These are phyloP conservation scores for Agrilus mali DNA, from an alignment of 2,888 invertebrate species.

Conservation along the genomic window DNA sequence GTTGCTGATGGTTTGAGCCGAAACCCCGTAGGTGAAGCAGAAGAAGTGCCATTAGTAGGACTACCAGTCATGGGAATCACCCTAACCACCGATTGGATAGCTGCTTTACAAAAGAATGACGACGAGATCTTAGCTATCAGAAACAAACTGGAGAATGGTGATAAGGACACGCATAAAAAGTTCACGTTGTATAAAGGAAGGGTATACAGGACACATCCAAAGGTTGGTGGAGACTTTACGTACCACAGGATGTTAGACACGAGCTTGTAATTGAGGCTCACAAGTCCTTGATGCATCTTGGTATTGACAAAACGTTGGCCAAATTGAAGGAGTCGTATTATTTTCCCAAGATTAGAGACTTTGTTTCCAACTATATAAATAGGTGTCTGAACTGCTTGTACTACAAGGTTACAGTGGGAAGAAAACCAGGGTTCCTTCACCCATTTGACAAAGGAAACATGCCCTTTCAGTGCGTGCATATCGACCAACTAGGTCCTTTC, in stretches of 20 bases:
- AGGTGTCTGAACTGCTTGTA: slow-evolving; percentile 21
- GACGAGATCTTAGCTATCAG: slow-evolving; percentile 1
- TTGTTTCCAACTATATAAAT: slow-evolving; percentile 18
- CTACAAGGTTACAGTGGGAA: slow-evolving; percentile 17
- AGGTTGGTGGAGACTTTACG: slow-evolving; percentile 7
- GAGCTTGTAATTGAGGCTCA: slow-evolving; percentile 12
- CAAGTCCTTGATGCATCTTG: slow-evolving; percentile 25
- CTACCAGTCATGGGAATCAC: slow-evolving; percentile 9
- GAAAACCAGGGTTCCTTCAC: slow-evolving; percentile 15
- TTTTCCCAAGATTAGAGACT: slow-evolving; percentile 21
- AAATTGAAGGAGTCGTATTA: slow-evolving; percentile 12
- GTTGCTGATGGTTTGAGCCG: slow-evolving; percentile 13
- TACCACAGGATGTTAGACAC: slow-evolving; percentile 8
- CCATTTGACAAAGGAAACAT: slow-evolving; percentile 25
- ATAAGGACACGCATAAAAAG: slow-evolving; percentile 7
- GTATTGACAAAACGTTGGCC: slow-evolving; percentile 20
- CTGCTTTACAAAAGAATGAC: slow-evolving; percentile 3
- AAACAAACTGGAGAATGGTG: slow-evolving; percentile 10
- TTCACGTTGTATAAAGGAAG: slow-evolving; percentile 8
- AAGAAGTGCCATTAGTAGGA: slow-evolving; percentile 8
- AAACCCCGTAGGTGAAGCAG: slow-evolving; percentile 10
- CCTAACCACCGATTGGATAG: slow-evolving; percentile 3
- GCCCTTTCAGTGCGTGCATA: slow-evolving; percentile 28
- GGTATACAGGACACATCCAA: slow-evolving; percentile 9
- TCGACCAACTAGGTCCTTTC: slow-evolving; percentile 31